These are phyloP conservation scores for Ephialtes manifestator DNA, from an alignment of 2,888 invertebrate species.

Conservation along the genomic window DNA sequence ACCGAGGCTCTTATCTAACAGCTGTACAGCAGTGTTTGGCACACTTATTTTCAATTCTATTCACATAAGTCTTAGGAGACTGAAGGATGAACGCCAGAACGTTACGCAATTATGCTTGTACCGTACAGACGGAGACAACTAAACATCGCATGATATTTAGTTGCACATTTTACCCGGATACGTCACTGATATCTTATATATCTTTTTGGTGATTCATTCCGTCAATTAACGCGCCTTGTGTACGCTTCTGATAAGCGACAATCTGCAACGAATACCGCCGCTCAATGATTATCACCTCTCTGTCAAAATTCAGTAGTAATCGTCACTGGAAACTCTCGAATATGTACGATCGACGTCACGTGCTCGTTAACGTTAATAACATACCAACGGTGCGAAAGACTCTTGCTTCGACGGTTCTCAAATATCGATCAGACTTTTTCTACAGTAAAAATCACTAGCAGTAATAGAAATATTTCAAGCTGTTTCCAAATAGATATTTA, in stretches of 20 bases:
- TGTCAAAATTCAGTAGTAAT: constrained; percentile 35
- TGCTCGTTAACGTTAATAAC: constrained; percentile 37
- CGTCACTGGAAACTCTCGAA: constrained; percentile 1
- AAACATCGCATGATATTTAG: neutral
- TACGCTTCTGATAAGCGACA: constrained; percentile 54
- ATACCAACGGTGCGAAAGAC: neutral
- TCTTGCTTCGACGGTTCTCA: neutral
- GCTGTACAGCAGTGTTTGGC: constrained; percentile 61
- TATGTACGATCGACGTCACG: constrained; percentile 33
- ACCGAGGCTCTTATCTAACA: constrained; percentile 46
- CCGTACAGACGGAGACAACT: neutral
- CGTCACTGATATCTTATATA: neutral
- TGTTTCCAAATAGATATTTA: neutral
- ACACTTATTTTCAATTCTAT: constrained; percentile 60
- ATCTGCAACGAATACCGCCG: neutral
- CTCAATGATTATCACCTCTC: constrained; percentile 49
- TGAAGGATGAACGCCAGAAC: constrained; percentile 28
- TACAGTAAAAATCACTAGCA: neutral
- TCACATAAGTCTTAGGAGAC: constrained; percentile 37
- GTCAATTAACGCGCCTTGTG: constrained; percentile 24
- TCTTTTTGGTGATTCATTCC: constrained; percentile 22
- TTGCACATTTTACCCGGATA: constrained; percentile 1
- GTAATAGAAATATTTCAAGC: neutral
- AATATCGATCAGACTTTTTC: neutral
- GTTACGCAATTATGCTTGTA: constrained; percentile 51